Percentiles rank a stretch among this genome's conserved stretches.
Conservation (phyloP, 2,113 vertebrate genomes). For the Phalacrocorax pelagicus region DNA sequence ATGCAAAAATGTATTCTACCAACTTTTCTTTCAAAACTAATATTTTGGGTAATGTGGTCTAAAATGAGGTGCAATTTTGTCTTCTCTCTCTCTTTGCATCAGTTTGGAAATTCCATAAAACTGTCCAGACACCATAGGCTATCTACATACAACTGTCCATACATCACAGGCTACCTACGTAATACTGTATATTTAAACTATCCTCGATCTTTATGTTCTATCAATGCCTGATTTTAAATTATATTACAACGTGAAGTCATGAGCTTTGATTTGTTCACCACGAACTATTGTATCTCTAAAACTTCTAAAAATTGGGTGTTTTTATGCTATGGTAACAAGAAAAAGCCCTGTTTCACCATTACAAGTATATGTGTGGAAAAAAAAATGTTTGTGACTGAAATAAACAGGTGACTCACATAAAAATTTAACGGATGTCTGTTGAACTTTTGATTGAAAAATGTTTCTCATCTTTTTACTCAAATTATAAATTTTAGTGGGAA, state of each 20-base stretch:
- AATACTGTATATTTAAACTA: not conserved
- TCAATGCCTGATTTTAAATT: not conserved
- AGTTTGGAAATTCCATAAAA: not conserved
- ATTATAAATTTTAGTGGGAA: not conserved
- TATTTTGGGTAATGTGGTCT: not conserved
- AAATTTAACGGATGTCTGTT: not conserved
- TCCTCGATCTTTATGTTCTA: not conserved
- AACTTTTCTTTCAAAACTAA: not conserved
- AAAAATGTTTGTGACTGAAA: not conserved
- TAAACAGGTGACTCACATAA: not conserved
- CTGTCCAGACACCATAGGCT: not conserved
- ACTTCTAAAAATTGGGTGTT: accelerated
- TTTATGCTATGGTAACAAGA: not conserved
- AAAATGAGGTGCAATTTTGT: not conserved
- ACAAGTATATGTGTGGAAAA: not conserved
- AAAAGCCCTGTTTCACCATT: not conserved
- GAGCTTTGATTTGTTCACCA: not conserved
- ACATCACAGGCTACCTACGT: not conserved
- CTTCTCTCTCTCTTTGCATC: not conserved
- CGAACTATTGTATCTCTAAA: not conserved
- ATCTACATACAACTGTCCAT: not conserved
- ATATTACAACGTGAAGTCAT: not conserved
- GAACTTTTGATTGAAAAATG: not conserved
- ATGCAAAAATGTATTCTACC: not conserved
- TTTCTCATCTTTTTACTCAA: not conserved